A percentile compares a stretch with the other conserved stretches of the same genome.
These are phyloP conservation scores for Ceratina australensis DNA, from an alignment of 1,140 invertebrate species.

Conservation along the genomic window DNA sequence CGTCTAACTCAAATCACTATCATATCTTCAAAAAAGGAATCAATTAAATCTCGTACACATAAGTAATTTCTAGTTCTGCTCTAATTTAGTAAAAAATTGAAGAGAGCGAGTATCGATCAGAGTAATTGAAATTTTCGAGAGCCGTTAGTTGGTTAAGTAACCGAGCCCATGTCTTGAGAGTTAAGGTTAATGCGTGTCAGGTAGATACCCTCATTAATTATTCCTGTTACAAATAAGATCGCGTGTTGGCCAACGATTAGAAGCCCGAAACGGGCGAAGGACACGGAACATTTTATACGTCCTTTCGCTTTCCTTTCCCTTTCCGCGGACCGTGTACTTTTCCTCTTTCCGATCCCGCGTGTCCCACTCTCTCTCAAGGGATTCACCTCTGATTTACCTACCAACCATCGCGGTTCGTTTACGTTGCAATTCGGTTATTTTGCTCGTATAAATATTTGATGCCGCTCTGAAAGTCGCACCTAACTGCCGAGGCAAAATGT, in stretches of 20 bases:
- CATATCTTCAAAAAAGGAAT: no score
- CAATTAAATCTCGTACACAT: background rate
- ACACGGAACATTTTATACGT: constrained; percentile 56
- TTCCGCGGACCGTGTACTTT: constrained; percentile 30
- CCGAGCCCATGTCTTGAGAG: constrained; percentile 32
- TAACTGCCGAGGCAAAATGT: constrained; percentile 51
- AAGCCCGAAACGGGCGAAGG: constrained; percentile 44
- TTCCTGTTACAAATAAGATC: constrained; percentile 65
- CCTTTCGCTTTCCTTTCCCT: constrained; percentile 43
- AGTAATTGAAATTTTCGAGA: background rate
- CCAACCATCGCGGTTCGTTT: constrained; percentile 57
- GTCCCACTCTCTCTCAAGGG: constrained; percentile 8
- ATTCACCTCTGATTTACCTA: constrained; percentile 65
- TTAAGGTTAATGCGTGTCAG: constrained; percentile 51
- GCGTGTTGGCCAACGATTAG: constrained; percentile 67
- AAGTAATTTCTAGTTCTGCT: background rate
- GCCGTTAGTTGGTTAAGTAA: constrained; percentile 37
- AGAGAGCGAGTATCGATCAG: no score
- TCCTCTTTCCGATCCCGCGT: constrained; percentile 21
- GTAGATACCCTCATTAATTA: constrained; percentile 72
- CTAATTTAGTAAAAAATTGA: constrained; percentile 4
- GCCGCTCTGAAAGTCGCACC: constrained; percentile 59
- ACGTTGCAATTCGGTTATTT: constrained; percentile 69
- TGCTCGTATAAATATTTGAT: constrained; percentile 69
- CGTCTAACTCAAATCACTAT: no score